Base-by-base conservation (phyloP, 2,888 invertebrate species). In the Pandemis cinnamomeana region DNA sequence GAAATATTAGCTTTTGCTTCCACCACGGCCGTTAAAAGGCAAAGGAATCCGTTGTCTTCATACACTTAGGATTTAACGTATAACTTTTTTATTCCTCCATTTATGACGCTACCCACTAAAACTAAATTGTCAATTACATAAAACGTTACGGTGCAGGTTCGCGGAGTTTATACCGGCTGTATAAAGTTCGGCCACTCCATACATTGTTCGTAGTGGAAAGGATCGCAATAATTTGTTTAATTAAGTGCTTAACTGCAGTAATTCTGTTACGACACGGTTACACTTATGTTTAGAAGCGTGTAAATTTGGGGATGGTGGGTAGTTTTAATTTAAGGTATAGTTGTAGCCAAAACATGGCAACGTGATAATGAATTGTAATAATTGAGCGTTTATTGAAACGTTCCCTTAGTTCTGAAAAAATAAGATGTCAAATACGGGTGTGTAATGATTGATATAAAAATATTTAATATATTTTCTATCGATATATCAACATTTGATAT, bases 121-220 rank as follows among this genome's bases (percentile, higher is more conserved):
- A 72, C 72, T 72, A 72, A 72, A 72, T 68, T 68, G 63, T 27
- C 72, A 72, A 68, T 72, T 72, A 72, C 72, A 72, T 72, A 72
- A 72, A 72, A 72, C 68, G 68, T 58, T 68, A 72, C 61, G 71
- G 60, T 44, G 61, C 67, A 67, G 62, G 55, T 68, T 41, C 68
- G 58, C 46, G 46, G 67, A 61, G 67, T 67, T 67, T 67, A 68
- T 72, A 55, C 15, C 11, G 27, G 51, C 67, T 58, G 51, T 69
- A 60, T 64, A 73, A 66, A 69, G 69, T 73, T 63, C 44, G 64
- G 48, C 42, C 64, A 46, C 41, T 63, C 44, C 69, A 69, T 73
- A 64, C 68, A 72, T 72, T 72, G 72, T 72, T n/a, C 55, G 61
- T 5, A 15, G 46, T 42, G 58, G 55, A 67, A 69, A 67, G 67